Evolutionary conservation across 2,113 vertebrate species (phyloP), one percentile per base, ranked within the genome.

Genomic region (Bos indicus): DNA sequence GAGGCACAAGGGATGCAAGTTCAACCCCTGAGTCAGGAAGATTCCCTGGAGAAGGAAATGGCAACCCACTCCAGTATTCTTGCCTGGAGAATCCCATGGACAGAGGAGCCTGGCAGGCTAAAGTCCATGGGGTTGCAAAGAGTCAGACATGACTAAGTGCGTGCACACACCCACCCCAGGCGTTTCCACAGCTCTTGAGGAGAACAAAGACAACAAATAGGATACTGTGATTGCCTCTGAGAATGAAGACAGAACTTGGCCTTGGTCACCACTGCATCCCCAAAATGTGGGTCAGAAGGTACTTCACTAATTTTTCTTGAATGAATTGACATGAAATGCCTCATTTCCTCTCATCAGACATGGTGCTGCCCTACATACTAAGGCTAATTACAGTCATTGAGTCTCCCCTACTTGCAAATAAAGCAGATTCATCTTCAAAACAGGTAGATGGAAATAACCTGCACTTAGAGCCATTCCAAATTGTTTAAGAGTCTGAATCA

Each of bases 331-430:
- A 91, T 91, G 84, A 95, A 97, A 91, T 83, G 54, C 1, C 59
- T 89, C 56, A 95, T 90, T 97, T 87, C 30, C n/a, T 90, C 48
- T 87, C 56, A 96, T 46, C 77, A 94, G 46, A 95, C 85, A 94
- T 54, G 67, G 46, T 57, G 26, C 12, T 89, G 25, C 9, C 48
- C 62, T 91, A 52, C 26, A 90, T 2, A 71, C 4, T 46, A 83
- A 94, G 56, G 19, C n/a, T 94, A 95, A 80, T 81, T 85, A 97
- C 81, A 94, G 46, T 25, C 91, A 85, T 16, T 16, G 16, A 77
- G 40, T 94, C 95, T 83, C 62, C 59, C 46, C 91, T 92, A 90
- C 51, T 17, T 88, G 23, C 30, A 94, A 80, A 88, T 43, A 84
- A 92, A 97, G 57, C 57, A 90, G 48, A 97, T 86, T 64, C 48